Evolutionary conservation across 2,113 vertebrate genomes (phyloP).

Genomic region (Phalacrocorax carbo): DNA sequence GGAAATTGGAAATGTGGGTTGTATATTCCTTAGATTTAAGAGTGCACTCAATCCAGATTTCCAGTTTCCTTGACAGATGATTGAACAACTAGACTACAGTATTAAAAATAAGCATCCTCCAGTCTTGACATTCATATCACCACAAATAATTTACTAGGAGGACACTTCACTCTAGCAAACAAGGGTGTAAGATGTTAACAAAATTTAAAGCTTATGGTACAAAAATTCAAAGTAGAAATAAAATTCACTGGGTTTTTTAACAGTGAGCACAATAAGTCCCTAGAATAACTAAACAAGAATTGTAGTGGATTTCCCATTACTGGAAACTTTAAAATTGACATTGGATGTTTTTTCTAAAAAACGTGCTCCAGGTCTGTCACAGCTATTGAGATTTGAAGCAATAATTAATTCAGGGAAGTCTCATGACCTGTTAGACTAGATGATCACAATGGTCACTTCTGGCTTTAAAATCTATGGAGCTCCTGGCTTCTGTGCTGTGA

Average conservation of each 20-base stretch:
- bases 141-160: neutral
- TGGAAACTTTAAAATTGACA: neutral
- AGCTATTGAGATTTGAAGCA: slow-evolving; percentile 1
- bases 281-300: neutral
- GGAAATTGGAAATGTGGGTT: neutral
- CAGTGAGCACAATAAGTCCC: neutral
- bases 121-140: neutral
- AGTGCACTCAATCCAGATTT: neutral
- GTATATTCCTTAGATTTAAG: neutral
- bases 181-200: neutral
- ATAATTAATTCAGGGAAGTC: slow-evolving; percentile 45
- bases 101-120: neutral
- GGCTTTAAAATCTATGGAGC: slow-evolving; percentile 44
- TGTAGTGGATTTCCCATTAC: neutral
- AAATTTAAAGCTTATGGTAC: neutral
- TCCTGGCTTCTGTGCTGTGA: slow-evolving; percentile 37
- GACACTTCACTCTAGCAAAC: neutral
- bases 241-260: neutral
- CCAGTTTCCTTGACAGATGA: neutral
- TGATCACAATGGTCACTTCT: slow-evolving; percentile 60
- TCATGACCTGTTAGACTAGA: slow-evolving; percentile 30
- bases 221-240: neutral
- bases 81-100: neutral
- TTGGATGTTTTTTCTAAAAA: neutral
- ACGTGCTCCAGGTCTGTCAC: neutral